phyloP scores from a whole-genome alignment of 2,113 vertebrate species.

The Psittacara wagleri region DNA sequence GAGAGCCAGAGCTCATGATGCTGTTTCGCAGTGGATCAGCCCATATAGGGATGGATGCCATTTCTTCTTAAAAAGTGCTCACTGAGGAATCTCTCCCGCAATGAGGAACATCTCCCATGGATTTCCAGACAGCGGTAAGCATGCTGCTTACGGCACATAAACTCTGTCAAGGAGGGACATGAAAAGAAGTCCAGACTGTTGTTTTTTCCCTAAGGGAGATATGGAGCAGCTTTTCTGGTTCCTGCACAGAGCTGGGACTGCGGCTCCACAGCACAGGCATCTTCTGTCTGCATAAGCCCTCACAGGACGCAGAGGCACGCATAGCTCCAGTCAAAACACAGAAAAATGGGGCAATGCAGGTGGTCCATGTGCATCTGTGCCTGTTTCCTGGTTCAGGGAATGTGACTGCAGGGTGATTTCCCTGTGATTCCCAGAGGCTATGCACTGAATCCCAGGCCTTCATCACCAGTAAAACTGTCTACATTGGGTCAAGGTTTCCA shows the following conservation, averaged over 20 bases:
- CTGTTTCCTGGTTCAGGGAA: background rate
- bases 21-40: background rate
- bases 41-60: background rate
- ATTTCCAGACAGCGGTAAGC: background rate
- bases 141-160: background rate
- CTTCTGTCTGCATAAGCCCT: background rate
- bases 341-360: background rate
- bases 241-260: background rate
- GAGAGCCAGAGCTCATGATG: background rate
- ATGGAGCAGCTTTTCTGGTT: background rate
- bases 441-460: background rate
- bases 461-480: background rate
- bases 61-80: background rate
- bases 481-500: background rate
- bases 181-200: background rate
- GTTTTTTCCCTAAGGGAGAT: background rate
- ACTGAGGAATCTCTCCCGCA: background rate
- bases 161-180: background rate
- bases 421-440: background rate
- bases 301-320: background rate
- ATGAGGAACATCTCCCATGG: background rate
- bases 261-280: background rate
- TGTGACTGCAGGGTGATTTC: background rate
- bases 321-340: background rate
- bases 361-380: accelerated